phyloP scores from a whole-genome alignment of 2,113 vertebrate species.

The Anseranas semipalmata region DNA sequence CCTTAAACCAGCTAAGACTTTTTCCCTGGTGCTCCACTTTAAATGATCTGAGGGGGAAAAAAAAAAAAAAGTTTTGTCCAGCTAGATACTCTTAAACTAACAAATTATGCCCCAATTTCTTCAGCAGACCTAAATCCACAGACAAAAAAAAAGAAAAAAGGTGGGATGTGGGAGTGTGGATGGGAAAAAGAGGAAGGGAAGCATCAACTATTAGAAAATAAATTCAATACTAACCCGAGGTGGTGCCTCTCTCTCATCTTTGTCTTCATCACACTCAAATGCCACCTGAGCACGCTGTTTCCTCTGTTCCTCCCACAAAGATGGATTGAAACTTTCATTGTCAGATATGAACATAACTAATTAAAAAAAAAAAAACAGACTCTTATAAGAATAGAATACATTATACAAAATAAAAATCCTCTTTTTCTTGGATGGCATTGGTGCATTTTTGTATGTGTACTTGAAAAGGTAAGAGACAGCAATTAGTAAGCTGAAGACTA shows the following conservation, averaged over 20 bases:
- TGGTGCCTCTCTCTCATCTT: slow-evolving; percentile 93
- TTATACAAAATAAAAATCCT: background rate
- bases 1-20: background rate
- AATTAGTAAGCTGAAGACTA: background rate
- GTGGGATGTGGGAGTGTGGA: background rate
- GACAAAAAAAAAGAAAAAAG: background rate
- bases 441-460: background rate
- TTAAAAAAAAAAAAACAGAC: slow-evolving; percentile 33
- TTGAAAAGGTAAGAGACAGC: background rate
- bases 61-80: background rate
- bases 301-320: slow-evolving; percentile 96
- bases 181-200: background rate
- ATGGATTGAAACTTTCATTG: slow-evolving; percentile 97
- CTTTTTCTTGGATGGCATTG: background rate
- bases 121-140: background rate
- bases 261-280: slow-evolving; percentile 98
- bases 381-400: background rate
- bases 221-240: slow-evolving; percentile 69
- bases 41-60: background rate
- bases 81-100: background rate
- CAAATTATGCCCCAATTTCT: background rate
- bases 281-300: slow-evolving; percentile 97
- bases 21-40: background rate
- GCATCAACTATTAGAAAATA: background rate
- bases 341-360: slow-evolving; percentile 94